Evolutionary conservation across 2,113 vertebrate species (phyloP).

Genomic region (Syngnathus typhle): DNA sequence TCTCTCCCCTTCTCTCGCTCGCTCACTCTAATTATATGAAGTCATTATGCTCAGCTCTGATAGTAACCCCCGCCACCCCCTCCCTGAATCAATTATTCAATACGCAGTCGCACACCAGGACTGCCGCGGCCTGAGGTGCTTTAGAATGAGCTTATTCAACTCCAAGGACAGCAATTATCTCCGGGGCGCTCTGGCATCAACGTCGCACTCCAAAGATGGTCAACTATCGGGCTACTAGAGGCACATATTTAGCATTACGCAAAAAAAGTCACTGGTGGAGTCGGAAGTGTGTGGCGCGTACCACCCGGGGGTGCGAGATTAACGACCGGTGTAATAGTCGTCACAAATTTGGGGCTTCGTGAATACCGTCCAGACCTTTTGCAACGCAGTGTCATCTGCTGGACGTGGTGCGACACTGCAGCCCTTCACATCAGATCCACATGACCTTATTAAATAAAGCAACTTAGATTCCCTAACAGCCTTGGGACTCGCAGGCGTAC

Average conservation of each 20-base stretch:
- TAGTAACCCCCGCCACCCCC: slow-evolving; percentile 82
- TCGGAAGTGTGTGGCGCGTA: neutral
- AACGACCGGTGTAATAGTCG: neutral
- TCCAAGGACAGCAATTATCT: slow-evolving; percentile 99
- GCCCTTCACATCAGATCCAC: neutral
- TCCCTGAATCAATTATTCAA: slow-evolving; percentile 98
- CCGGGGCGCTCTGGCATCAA: slow-evolving; percentile 86
- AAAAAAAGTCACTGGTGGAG: neutral
- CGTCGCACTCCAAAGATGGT: slow-evolving; percentile 82
- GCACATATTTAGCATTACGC: neutral
- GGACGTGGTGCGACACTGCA: neutral
- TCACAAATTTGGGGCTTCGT: neutral
- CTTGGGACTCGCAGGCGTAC: slow-evolving; percentile 2
- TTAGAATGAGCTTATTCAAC: slow-evolving; percentile 93
- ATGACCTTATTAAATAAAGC: slow-evolving; percentile 1
- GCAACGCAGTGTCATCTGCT: neutral
- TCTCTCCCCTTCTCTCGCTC: slow-evolving; percentile 6
- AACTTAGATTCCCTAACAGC: slow-evolving; percentile 6
- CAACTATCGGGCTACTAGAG: slow-evolving; percentile 9
- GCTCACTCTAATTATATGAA: slow-evolving; percentile 87
- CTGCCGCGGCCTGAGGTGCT: slow-evolving; percentile 84
- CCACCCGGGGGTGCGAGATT: neutral
- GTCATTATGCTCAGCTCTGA: slow-evolving; percentile 98
- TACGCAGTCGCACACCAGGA: slow-evolving; percentile 83
- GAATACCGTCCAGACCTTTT: neutral